Evolutionary conservation across 2,888 invertebrate species (phyloP).

Genomic region (Bimastos eiseni): DNA sequence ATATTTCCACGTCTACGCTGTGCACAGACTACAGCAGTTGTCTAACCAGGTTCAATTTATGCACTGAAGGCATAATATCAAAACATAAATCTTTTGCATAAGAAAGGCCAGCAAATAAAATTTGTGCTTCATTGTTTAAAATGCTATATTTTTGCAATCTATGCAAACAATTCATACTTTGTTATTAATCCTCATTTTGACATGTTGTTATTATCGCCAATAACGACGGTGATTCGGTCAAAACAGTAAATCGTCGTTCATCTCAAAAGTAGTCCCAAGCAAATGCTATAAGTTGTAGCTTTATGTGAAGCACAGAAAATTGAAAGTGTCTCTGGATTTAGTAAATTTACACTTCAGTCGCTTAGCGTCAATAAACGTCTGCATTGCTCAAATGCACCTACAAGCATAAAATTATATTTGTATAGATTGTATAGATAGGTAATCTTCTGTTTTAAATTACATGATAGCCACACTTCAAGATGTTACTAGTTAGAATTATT

Average conservation of each 20-base stretch:
- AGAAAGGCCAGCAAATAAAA: neutral
- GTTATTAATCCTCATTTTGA: neutral
- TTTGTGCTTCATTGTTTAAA: neutral
- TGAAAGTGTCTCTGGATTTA: neutral
- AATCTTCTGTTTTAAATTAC: too few species aligned
- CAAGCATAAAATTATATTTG: too few species aligned
- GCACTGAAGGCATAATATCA: neutral
- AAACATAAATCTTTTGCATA: neutral
- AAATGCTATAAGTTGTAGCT: neutral
- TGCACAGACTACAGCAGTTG: neutral
- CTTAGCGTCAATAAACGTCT: too few species aligned
- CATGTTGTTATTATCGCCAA: conserved; percentile 8
- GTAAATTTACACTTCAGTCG: too few species aligned
- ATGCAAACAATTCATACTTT: neutral
- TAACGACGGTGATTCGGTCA: neutral
- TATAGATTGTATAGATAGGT: too few species aligned
- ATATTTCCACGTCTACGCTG: neutral
- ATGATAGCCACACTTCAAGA: too few species aligned
- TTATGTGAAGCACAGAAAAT: neutral
- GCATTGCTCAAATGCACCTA: too few species aligned
- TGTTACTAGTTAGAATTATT: too few species aligned
- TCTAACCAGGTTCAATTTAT: neutral
- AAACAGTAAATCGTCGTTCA: neutral
- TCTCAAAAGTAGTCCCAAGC: neutral
- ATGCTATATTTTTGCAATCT: neutral